Base-by-base conservation (phyloP, 2,113 vertebrate genomes). In the Pogonocichla stellata region DNA sequence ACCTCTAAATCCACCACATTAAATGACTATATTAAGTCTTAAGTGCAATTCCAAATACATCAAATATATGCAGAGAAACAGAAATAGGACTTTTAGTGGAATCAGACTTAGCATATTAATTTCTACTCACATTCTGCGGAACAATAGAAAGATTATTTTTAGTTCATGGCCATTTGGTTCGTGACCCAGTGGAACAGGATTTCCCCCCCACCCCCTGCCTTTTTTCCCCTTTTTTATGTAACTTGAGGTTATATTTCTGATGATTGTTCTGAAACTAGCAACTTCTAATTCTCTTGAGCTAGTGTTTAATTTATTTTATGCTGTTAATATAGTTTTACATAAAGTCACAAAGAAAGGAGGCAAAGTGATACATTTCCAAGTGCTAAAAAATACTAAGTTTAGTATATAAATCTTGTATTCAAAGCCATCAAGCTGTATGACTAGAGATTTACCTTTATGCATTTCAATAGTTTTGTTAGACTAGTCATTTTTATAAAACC, bases 71-170 rank as follows among this genome's bases (percentile, higher is more conserved):
- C 75, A 86, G 34, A 92, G 67, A 86, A 88, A 77, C 8, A 73
- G 69, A 83, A 96, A 62, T 26, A 6, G 5, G 64, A 93, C 67
- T 88, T 93, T 53, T 29, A 86, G n/a, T 60, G 51, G 26, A 86
- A 94, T 90, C 77, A 66, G 86, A 96, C 82, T 82, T 88, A 90
- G 67, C 86, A 86, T 90, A 84, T 96, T 96, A 94, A 91, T 91
- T 94, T 96, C 88, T 92, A 74, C 51, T 86, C 60, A 71, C 45
- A 57, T 83, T 93, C 83, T 86, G 43, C 60, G 72, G 56, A 94
- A 96, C 95, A 97, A 97, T 92, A 86, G 91, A 50, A 90, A 92
- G 92, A 73, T 91, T 96, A 95, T 96, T 95, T 96, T 97, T 95
- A 94, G 91, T 93, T 95, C 95, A 92, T 24, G 88, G 88, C 47